These are phyloP conservation scores for Cygnus olor DNA, from an alignment of 2,797 vertebrate genomes.

Conservation along the genomic window DNA sequence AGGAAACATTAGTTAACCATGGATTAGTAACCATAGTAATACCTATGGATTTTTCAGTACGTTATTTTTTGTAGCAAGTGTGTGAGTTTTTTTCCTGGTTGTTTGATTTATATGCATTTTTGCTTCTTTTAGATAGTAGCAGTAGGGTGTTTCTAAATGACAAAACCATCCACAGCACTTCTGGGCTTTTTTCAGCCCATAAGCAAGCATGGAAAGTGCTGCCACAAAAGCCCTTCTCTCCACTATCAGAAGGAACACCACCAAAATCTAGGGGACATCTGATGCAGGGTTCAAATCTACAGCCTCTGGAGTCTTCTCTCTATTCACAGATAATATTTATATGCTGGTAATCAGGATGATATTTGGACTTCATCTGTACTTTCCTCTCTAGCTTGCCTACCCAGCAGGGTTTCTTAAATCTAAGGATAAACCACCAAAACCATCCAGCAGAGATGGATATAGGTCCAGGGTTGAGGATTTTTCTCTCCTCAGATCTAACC, in stretches of 20 bases:
- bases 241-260: not conserved
- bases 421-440: not conserved
- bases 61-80: not conserved
- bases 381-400: not conserved
- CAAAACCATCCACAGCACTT: not conserved
- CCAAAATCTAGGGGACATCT: not conserved
- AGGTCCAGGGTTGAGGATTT: not conserved
- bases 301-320: not conserved
- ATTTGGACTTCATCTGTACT: not conserved
- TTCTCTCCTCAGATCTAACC: not conserved
- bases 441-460: not conserved
- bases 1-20: not conserved
- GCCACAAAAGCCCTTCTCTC: not conserved
- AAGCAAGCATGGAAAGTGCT: not conserved
- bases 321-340: not conserved
- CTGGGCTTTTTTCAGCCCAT: not conserved
- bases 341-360: not conserved
- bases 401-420: not conserved
- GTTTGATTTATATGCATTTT: not conserved
- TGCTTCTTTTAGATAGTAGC: not conserved
- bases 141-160: not conserved
- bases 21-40: slow-evolving; percentile 51
- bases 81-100: not conserved
- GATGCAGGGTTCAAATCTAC: not conserved
- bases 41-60: slow-evolving; percentile 21